These are phyloP conservation scores for Rhegmatorhina hoffmannsi DNA, from an alignment of 2,113 vertebrate species.

Conservation along the genomic window DNA sequence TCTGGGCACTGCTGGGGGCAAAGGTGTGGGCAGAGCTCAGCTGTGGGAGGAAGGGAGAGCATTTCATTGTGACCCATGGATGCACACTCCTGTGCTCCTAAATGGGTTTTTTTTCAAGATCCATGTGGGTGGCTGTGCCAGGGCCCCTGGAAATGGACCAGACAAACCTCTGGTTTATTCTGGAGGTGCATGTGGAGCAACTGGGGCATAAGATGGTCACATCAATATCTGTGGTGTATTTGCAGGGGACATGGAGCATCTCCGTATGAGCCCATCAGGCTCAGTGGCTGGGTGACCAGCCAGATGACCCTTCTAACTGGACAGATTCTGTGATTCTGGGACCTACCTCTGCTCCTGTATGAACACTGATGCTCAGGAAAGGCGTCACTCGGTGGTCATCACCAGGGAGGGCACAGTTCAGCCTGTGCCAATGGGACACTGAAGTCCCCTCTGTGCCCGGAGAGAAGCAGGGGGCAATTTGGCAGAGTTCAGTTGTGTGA, in stretches of 20 bases:
- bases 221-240: neutral
- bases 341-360: slow-evolving; percentile 1
- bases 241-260: neutral
- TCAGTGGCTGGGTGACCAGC: neutral
- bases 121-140: neutral
- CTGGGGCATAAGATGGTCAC: fast-evolving
- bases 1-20: neutral
- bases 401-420: neutral
- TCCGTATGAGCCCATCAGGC: neutral
- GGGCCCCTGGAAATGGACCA: neutral
- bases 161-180: neutral
- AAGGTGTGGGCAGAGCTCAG: neutral
- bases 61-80: neutral
- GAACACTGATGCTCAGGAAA: neutral
- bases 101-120: neutral
- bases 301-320: neutral
- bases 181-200: neutral
- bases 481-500: neutral
- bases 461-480: neutral
- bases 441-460: neutral
- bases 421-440: neutral
- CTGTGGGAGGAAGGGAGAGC: neutral
- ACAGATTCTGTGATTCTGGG: neutral
- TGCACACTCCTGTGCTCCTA: neutral
- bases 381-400: neutral